phyloP scores from a whole-genome alignment of 2,888 invertebrate species.

The Oasisia sp. region DNA sequence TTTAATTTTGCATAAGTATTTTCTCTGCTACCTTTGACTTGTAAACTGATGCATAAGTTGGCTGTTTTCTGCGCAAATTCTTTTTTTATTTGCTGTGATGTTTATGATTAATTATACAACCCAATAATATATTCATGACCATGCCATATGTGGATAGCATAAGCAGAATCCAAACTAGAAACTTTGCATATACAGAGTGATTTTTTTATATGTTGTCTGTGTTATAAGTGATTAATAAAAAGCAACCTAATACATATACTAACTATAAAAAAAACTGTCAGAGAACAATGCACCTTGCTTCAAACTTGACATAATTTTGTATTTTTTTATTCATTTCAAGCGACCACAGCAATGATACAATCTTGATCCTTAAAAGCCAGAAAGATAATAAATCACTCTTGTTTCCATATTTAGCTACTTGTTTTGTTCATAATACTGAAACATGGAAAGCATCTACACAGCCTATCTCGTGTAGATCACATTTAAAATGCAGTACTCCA shows the following conservation, averaged over 20 bases:
- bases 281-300: neutral
- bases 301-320: neutral
- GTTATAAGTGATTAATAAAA: neutral
- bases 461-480: too few relatives aligned
- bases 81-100: too few relatives aligned
- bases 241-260: neutral
- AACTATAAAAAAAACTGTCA: neutral
- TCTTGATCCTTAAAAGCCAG: neutral
- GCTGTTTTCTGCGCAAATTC: too few relatives aligned
- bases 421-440: neutral
- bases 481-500: neutral
- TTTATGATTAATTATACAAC: too few relatives aligned
- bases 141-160: too few relatives aligned
- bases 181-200: neutral
- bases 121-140: too few relatives aligned
- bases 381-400: neutral
- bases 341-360: neutral
- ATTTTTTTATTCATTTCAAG: neutral
- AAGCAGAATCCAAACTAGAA: neutral
- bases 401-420: neutral
- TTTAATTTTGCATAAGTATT: too few relatives aligned
- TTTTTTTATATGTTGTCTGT: neutral
- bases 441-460: too few relatives aligned
- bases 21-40: neutral
- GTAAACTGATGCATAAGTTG: too few relatives aligned